Percentiles rank a stretch among this genome's conserved stretches.
phyloP scores from a whole-genome alignment of 2,888 invertebrate genomes.

The Chesias legatella region DNA sequence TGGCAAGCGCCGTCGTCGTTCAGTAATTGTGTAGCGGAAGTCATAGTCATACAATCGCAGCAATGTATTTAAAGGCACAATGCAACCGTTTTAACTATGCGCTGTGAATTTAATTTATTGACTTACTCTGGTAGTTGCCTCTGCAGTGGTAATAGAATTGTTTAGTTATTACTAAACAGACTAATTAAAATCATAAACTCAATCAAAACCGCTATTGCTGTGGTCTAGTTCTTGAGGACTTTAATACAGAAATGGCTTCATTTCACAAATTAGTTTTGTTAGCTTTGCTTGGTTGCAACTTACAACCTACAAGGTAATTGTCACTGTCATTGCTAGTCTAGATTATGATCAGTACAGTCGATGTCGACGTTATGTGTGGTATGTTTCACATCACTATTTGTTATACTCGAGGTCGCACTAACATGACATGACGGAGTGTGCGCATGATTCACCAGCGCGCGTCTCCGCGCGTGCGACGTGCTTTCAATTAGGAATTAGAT shows the following conservation, averaged over 20 bases:
- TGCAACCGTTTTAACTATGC: slow-evolving; percentile 49
- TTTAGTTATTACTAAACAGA: slow-evolving; percentile 6
- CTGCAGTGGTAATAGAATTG: slow-evolving; percentile 24
- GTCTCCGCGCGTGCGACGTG: slow-evolving; percentile 48
- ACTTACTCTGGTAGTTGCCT: slow-evolving; percentile 40
- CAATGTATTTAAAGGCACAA: slow-evolving; percentile 53
- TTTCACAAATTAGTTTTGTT: too few relatives aligned
- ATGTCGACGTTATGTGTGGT: slow-evolving; percentile 33
- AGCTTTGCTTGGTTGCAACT: too few relatives aligned
- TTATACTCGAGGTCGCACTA: slow-evolving; percentile 64
- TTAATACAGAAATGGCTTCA: too few relatives aligned
- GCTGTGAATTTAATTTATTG: slow-evolving; percentile 47
- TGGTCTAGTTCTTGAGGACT: too few relatives aligned
- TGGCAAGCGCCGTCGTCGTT: slow-evolving; percentile 17
- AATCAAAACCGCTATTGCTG: background rate
- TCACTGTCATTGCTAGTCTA: background rate
- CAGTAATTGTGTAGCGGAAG: slow-evolving; percentile 45
- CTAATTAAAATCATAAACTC: slow-evolving; percentile 1
- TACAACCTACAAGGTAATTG: too few relatives aligned
- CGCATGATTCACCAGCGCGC: slow-evolving; percentile 62
- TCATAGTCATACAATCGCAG: slow-evolving; percentile 51
- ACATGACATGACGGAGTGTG: slow-evolving; percentile 62
- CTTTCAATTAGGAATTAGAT: slow-evolving; percentile 19
- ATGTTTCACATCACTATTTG: slow-evolving; percentile 43
- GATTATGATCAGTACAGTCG: background rate